A percentile compares a stretch with the other conserved stretches of the same genome.
Evolutionary conservation across 2,113 vertebrate genomes (phyloP).

Genomic region (Atrichornis clamosus): DNA sequence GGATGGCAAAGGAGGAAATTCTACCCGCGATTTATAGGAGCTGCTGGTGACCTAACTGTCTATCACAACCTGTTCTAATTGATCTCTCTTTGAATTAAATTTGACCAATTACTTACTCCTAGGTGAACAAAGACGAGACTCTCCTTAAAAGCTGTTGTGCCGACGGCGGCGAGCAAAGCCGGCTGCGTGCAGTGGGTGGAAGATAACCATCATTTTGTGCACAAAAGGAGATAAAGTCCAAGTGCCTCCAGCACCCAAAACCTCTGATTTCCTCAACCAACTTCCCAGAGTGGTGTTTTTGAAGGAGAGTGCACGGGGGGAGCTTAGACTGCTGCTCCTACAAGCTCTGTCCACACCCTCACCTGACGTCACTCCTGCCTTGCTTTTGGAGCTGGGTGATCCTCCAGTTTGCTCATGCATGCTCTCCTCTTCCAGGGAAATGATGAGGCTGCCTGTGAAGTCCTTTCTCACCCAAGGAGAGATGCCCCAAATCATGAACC

Average conservation of each 20-base stretch:
- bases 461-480: background rate
- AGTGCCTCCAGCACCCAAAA: background rate
- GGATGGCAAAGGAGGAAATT: constrained; percentile 13
- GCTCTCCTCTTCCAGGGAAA: background rate
- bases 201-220: background rate
- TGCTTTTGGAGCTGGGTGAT: background rate
- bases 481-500: background rate
- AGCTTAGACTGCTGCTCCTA: background rate
- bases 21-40: constrained; percentile 21
- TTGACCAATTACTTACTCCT: constrained; percentile 18
- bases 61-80: constrained; percentile 28
- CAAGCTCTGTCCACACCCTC: background rate
- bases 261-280: background rate
- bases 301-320: background rate
- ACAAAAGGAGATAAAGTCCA: rapidly evolving
- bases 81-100: constrained; percentile 20
- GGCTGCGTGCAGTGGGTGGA: background rate
- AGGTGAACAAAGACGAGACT: background rate
- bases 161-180: rapidly evolving
- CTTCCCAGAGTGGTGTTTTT: background rate
- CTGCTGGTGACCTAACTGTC: constrained; percentile 4
- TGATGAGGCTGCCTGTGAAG: background rate
- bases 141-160: background rate
- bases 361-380: background rate
- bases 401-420: background rate